These are phyloP conservation scores for Betta splendens DNA, from an alignment of 2,797 vertebrate species.

Conservation along the genomic window DNA sequence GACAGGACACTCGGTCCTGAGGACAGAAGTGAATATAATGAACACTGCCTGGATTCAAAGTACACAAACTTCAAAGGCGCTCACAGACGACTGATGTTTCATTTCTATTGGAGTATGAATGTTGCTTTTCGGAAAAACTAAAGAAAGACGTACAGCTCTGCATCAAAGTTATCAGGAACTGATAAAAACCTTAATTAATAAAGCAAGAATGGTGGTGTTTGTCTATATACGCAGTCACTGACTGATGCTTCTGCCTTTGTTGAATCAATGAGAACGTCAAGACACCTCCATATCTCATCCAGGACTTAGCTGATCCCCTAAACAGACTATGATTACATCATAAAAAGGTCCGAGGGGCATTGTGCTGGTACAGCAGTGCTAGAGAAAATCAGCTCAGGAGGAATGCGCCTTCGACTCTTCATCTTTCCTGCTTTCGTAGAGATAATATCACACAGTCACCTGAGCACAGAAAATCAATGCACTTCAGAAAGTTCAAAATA, in stretches of 20 bases:
- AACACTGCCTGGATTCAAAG: neutral
- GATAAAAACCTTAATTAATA: conserved; percentile 65
- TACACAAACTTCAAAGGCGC: neutral
- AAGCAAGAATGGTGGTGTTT: conserved; percentile 26
- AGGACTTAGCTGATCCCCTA: conserved; percentile 57
- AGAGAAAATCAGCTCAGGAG: conserved; percentile 49
- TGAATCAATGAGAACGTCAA: conserved; percentile 47
- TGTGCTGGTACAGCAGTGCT: conserved; percentile 30
- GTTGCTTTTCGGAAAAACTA: conserved; percentile 37
- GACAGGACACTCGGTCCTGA: conserved; percentile 9
- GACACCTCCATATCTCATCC: conserved; percentile 56
- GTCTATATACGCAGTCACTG: conserved; percentile 24
- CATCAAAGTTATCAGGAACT: conserved; percentile 38
- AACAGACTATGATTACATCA: conserved; percentile 64
- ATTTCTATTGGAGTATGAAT: conserved; percentile 5
- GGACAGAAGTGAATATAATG: conserved; percentile 4
- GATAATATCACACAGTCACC: conserved; percentile 69
- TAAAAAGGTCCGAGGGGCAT: conserved; percentile 53
- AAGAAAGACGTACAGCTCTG: conserved; percentile 52
- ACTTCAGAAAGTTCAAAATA: conserved; percentile 67
- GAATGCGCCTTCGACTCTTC: conserved; percentile 32
- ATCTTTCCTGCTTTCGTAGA: conserved; percentile 49
- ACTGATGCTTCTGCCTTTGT: conserved; percentile 18
- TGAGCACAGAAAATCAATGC: conserved; percentile 73
- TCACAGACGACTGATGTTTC: conserved; percentile 5